These are phyloP conservation scores for Rhinoderma darwinii DNA, from an alignment of 2,113 vertebrate species.

Conservation along the genomic window DNA sequence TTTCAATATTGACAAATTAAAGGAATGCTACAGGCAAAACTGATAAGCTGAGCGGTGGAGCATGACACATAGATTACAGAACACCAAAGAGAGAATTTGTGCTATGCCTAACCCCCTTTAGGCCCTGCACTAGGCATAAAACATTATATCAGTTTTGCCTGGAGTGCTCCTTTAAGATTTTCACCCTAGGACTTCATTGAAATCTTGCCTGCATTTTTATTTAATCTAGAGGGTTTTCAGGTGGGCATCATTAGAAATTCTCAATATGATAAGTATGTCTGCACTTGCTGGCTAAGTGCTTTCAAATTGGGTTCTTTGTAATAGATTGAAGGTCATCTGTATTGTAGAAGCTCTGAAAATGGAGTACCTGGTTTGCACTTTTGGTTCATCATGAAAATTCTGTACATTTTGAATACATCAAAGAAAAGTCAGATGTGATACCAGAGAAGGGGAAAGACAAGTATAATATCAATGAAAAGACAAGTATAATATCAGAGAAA, in stretches of 20 bases:
- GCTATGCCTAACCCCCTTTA: background rate
- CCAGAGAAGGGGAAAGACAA: no score
- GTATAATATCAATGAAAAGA: background rate
- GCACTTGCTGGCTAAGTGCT: conserved; percentile 21
- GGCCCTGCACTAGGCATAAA: background rate
- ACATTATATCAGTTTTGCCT: background rate
- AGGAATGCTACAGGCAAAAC: background rate
- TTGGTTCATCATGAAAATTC: no score
- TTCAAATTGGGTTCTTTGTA: background rate
- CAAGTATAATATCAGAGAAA: background rate
- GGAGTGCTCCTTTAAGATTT: background rate
- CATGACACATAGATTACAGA: background rate
- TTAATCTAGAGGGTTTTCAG: no score
- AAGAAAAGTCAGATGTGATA: background rate
- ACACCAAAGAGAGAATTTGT: background rate
- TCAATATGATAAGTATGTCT: no score
- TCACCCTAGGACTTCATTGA: background rate
- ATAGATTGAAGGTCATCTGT: background rate
- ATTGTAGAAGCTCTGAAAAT: background rate
- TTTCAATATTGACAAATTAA: background rate
- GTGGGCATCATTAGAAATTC: background rate
- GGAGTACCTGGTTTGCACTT: background rate
- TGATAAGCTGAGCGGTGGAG: background rate
- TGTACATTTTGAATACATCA: no score
- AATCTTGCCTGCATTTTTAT: background rate